Percentiles rank a stretch among this genome's conserved stretches.
Evolutionary conservation across 2,113 vertebrate species (phyloP).

Genomic region (Desmodus rotundus): DNA sequence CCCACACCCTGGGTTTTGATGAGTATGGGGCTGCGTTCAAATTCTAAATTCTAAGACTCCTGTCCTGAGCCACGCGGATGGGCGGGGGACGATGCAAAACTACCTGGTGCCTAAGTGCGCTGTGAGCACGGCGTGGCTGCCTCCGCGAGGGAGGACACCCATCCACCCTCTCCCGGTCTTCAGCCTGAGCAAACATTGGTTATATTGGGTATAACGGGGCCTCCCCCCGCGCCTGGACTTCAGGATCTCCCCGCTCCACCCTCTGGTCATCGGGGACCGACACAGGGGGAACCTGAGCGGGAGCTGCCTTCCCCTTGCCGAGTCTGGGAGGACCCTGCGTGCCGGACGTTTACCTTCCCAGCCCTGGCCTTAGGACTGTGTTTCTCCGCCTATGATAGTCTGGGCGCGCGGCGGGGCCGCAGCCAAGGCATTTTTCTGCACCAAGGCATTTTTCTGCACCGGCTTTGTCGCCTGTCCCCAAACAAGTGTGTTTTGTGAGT

Average conservation of each 20-base stretch:
- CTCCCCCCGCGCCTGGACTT: not conserved
- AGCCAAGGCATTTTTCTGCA: not conserved
- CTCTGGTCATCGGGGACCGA: not conserved
- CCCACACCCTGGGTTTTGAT: not conserved
- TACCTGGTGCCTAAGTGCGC: not conserved
- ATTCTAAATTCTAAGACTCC: not conserved
- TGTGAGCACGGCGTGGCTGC: not conserved
- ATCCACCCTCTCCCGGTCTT: not conserved
- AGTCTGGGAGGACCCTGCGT: not conserved
- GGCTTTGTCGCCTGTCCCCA: not conserved
- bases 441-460: not conserved
- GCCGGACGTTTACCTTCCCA: not conserved
- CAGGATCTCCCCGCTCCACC: not conserved
- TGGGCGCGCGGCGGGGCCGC: not conserved
- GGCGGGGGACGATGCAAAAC: not conserved
- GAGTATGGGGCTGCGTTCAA: not conserved
- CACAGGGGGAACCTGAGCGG: not conserved
- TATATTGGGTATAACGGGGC: not conserved
- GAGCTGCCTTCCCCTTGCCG: not conserved
- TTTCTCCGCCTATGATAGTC: constrained; percentile 9
- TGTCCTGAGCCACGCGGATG: not conserved
- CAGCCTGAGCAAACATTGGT: not conserved
- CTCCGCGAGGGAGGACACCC: not conserved
- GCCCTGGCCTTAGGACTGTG: not conserved
- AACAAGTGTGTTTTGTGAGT: constrained; percentile 32